These are phyloP conservation scores for Coptodon bakossiorum DNA, from an alignment of 2,113 vertebrate species.

Conservation along the genomic window DNA sequence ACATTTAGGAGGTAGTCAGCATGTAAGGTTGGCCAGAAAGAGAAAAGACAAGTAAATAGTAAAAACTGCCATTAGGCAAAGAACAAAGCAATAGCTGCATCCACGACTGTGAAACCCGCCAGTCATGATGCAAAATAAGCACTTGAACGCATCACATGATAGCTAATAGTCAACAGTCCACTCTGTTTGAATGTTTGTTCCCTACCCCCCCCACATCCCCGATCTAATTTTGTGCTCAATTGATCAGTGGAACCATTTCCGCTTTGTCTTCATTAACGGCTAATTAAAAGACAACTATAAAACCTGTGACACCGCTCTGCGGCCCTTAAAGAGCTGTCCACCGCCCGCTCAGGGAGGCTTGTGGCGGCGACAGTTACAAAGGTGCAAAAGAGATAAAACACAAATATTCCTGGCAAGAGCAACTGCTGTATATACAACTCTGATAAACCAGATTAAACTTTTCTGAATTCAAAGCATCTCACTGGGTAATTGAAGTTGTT, in stretches of 20 bases:
- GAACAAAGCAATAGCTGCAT: background rate
- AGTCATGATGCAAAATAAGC: background rate
- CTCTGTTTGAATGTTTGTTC: background rate
- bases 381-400: background rate
- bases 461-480: background rate
- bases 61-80: background rate
- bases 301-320: background rate
- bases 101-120: background rate
- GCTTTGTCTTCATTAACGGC: slow-evolving; percentile 46
- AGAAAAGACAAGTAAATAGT: background rate
- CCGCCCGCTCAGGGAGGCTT: background rate
- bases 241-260: slow-evolving; percentile 49
- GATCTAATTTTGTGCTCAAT: slow-evolving; percentile 47
- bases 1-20: background rate
- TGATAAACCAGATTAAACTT: background rate
- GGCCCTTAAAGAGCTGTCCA: background rate
- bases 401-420: background rate
- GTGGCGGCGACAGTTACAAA: background rate
- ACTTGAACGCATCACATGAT: background rate
- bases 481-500: background rate
- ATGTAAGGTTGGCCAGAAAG: background rate
- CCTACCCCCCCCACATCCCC: background rate
- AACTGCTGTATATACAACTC: background rate
- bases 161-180: background rate
- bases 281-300: slow-evolving; percentile 59